A percentile compares a stretch with the other conserved stretches of the same genome.
Evolutionary conservation across 2,888 invertebrate species (phyloP).

Genomic region (Trachelus iudaicus): DNA sequence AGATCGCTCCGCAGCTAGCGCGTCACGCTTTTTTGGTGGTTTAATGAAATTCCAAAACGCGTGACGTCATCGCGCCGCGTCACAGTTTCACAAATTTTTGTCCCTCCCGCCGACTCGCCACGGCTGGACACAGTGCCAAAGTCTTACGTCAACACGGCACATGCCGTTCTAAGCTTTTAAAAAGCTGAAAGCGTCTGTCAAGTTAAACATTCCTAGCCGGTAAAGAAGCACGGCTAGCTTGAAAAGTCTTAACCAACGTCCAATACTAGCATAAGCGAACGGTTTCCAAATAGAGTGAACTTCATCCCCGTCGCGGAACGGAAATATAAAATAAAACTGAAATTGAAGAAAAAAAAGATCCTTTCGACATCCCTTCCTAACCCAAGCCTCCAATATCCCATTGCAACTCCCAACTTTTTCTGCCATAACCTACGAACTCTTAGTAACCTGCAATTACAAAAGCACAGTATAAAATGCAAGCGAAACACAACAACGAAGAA

Average conservation of each 20-base stretch:
- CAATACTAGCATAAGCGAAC: neutral
- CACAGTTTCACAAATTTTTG: neutral
- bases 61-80: neutral
- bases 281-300: neutral
- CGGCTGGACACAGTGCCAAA: constrained; percentile 9
- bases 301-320: neutral
- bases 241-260: neutral
- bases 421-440: no score
- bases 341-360: neutral
- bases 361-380: neutral
- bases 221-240: neutral
- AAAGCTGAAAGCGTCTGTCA: neutral
- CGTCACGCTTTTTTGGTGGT: neutral
- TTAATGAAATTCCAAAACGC: neutral
- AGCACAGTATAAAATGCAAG: neutral
- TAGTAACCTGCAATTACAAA: no score
- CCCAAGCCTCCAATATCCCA: neutral
- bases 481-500: neutral
- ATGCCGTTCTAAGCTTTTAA: neutral
- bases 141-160: constrained; percentile 12
- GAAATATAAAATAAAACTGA: neutral
- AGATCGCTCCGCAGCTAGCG: neutral
- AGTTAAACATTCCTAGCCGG: neutral
- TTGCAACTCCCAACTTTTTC: neutral
- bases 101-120: neutral